These are phyloP conservation scores for Tyrophagus putrescentiae DNA, from an alignment of 1,140 invertebrate genomes.

Conservation along the genomic window DNA sequence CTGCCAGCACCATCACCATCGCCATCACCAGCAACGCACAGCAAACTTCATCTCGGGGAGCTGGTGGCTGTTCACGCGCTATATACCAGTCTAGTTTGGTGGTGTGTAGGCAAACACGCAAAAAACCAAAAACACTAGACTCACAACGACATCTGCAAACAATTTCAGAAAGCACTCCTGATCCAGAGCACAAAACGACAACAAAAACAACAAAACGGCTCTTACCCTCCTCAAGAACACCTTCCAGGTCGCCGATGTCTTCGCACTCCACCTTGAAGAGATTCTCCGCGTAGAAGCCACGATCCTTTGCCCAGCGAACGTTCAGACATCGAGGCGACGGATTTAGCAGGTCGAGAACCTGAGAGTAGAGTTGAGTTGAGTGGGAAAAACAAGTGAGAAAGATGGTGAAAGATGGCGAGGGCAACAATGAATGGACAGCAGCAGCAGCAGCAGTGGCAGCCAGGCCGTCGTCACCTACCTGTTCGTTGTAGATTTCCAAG, in stretches of 20 bases:
- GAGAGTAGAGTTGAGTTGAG: slow-evolving; percentile 20
- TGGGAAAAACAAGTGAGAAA: not conserved
- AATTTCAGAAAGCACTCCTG: not conserved
- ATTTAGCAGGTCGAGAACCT: slow-evolving; percentile 88
- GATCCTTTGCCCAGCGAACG: slow-evolving; percentile 80
- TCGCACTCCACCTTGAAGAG: slow-evolving; percentile 84
- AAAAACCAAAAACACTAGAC: no score
- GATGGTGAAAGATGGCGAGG: no score
- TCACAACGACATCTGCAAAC: slow-evolving; percentile 1
- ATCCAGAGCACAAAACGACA: not conserved
- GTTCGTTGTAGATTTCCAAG: slow-evolving; percentile 89
- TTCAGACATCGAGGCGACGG: slow-evolving; percentile 62
- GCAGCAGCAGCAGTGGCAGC: no score
- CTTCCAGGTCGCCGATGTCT: slow-evolving; percentile 77
- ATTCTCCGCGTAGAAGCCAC: slow-evolving; percentile 89
- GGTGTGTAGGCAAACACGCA: no score
- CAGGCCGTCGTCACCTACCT: slow-evolving; percentile 54
- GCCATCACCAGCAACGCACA: not conserved
- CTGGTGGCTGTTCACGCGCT: no score
- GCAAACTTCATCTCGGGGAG: not conserved
- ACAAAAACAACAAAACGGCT: not conserved
- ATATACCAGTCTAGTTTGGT: no score
- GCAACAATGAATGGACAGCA: no score
- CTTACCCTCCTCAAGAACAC: slow-evolving; percentile 81
- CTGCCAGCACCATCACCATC: not conserved